A percentile compares a stretch with the other conserved stretches of the same genome.
Evolutionary conservation across 2,113 vertebrate species (phyloP).

Genomic region (Varanus salvator): DNA sequence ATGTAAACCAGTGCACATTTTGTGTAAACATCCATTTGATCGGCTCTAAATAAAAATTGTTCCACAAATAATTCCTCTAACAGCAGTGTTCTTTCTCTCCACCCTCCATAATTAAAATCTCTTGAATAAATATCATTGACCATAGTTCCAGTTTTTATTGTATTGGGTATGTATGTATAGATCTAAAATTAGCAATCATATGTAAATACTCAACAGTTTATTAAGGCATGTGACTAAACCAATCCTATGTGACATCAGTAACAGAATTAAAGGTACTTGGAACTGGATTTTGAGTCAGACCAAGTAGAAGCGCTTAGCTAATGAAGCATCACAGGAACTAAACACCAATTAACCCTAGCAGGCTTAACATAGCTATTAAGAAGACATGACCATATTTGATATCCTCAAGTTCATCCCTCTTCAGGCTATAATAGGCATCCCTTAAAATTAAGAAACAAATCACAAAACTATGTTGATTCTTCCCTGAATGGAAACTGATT

Average conservation of each 20-base stretch:
- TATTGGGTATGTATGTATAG: neutral
- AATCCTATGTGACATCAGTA: neutral
- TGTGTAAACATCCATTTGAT: neutral
- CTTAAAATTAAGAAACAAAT: neutral
- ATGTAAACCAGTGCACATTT: neutral
- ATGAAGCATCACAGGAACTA: neutral
- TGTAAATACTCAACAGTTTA: neutral
- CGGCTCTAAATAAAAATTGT: neutral
- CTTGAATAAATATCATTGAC: neutral
- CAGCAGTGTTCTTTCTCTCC: neutral
- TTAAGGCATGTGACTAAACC: neutral
- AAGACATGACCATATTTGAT: neutral
- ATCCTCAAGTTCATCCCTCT: neutral
- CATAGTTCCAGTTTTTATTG: neutral
- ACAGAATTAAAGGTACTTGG: neutral
- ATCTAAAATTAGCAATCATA: neutral
- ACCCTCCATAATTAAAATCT: neutral
- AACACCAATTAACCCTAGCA: neutral
- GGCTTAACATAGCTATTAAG: neutral
- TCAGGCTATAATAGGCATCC: neutral
- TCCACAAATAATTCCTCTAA: neutral
- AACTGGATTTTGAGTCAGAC: neutral
- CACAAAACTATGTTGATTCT: neutral
- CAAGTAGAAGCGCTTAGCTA: neutral
- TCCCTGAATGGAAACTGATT: neutral